These are phyloP conservation scores for Xenentodon cancila DNA, from an alignment of 2,797 vertebrate genomes.

Conservation along the genomic window DNA sequence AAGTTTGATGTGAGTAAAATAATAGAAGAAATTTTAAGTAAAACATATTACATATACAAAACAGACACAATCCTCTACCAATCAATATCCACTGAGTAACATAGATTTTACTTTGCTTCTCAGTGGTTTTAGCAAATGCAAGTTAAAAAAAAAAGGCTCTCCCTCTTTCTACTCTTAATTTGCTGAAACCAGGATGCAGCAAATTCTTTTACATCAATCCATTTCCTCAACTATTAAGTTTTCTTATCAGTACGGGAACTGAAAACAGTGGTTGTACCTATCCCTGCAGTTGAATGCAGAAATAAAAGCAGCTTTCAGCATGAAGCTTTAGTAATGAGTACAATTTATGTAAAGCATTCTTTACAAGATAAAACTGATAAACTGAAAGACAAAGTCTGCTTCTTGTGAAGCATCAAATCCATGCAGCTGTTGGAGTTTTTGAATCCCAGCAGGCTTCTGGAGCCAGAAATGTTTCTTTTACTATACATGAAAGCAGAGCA, in stretches of 20 bases:
- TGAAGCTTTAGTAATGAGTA: background rate
- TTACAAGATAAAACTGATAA: slow-evolving; percentile 1
- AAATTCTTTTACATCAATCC: slow-evolving; percentile 56
- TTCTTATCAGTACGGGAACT: slow-evolving; percentile 30
- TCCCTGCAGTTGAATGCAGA: background rate
- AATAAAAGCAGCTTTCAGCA: no score
- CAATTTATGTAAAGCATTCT: background rate
- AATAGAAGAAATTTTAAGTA: no score
- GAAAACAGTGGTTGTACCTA: background rate
- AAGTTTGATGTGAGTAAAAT: no score
- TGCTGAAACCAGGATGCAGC: slow-evolving; percentile 48
- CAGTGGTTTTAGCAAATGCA: slow-evolving; percentile 23
- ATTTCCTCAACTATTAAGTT: slow-evolving; percentile 51
- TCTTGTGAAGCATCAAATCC: background rate
- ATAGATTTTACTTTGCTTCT: slow-evolving; percentile 17
- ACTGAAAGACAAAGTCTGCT: background rate
- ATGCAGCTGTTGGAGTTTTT: slow-evolving; percentile 12
- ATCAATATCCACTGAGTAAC: no score
- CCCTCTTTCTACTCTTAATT: slow-evolving; percentile 24
- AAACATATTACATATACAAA: no score
- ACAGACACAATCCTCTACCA: no score
- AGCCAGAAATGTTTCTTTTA: slow-evolving; percentile 37
- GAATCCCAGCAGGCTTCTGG: slow-evolving; percentile 19
- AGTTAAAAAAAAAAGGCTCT: slow-evolving; percentile 44
- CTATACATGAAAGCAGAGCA: no score